A percentile compares a stretch with the other conserved stretches of the same genome.
Conservation (phyloP, 1,140 invertebrate genomes). For the Hycleus cichorii region DNA sequence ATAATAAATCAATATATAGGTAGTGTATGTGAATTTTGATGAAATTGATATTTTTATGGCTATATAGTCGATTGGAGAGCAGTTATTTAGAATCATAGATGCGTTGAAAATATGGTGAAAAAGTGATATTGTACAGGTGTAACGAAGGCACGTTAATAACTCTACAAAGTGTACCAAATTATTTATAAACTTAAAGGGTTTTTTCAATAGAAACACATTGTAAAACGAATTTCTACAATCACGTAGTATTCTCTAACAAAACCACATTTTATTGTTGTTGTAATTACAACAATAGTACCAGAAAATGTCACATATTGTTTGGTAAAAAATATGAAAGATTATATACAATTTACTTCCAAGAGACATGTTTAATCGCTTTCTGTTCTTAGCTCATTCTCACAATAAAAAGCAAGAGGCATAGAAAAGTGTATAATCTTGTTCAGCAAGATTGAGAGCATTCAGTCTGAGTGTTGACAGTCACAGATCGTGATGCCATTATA, state of each 20-base stretch:
- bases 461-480: constrained; percentile 19
- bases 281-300: constrained; percentile 2
- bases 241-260: not conserved
- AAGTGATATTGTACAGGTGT: no score
- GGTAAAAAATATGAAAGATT: not conserved
- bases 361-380: no score
- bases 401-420: constrained; percentile 10
- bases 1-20: not conserved
- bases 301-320: not conserved
- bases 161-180: no score
- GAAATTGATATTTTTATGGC: no score
- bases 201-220: not conserved
- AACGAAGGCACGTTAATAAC: no score
- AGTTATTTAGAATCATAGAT: no score
- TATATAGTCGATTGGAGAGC: no score
- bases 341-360: constrained; percentile 1
- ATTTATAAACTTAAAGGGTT: no score
- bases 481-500: constrained; percentile 23
- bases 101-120: no score
- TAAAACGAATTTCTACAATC: not conserved
- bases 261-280: not conserved
- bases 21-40: no score
- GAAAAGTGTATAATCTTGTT: constrained; percentile 12
- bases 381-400: not conserved
- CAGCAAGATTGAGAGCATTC: constrained; percentile 13